Conservation (phyloP, 2,888 invertebrate species). For the Resseliella maxima region DNA sequence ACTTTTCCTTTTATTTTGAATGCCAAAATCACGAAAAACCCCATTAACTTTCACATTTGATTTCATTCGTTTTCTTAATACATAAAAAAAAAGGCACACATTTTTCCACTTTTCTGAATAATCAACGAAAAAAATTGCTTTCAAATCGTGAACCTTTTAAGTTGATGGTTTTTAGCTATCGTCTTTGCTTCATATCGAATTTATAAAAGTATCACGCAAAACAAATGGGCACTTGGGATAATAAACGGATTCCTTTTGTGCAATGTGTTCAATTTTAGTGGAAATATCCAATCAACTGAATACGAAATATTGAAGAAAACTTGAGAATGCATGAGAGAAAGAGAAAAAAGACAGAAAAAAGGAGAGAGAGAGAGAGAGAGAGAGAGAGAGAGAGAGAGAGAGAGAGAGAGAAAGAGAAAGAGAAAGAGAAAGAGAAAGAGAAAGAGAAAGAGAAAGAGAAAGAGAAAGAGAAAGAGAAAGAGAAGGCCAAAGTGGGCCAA, state of each 20-base stretch:
- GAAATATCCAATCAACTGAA: not conserved
- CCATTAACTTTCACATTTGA: not conserved
- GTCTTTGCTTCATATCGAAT: too few species aligned
- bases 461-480: too few species aligned
- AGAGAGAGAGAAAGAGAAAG: too few species aligned
- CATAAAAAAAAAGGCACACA: not conserved
- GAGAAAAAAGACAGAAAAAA: too few species aligned
- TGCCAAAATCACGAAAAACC: not conserved
- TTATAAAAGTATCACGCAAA: not conserved
- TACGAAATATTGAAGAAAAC: not conserved
- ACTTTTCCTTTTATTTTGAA: not conserved
- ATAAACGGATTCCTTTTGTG: not conserved
- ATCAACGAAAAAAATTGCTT: not conserved
- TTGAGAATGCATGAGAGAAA: too few species aligned
- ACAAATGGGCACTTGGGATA: not conserved
- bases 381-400: too few species aligned
- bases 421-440: too few species aligned
- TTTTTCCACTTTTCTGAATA: not conserved
- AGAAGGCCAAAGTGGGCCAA: too few species aligned
- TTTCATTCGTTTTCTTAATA: not conserved
- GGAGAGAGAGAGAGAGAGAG: too few species aligned
- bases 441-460: too few species aligned
- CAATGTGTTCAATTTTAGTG: not conserved
- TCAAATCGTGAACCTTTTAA: not conserved
- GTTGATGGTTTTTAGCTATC: too few species aligned